Evolutionary conservation across 2,888 invertebrate species (phyloP).

Genomic region (Leptinotarsa peninsularis): DNA sequence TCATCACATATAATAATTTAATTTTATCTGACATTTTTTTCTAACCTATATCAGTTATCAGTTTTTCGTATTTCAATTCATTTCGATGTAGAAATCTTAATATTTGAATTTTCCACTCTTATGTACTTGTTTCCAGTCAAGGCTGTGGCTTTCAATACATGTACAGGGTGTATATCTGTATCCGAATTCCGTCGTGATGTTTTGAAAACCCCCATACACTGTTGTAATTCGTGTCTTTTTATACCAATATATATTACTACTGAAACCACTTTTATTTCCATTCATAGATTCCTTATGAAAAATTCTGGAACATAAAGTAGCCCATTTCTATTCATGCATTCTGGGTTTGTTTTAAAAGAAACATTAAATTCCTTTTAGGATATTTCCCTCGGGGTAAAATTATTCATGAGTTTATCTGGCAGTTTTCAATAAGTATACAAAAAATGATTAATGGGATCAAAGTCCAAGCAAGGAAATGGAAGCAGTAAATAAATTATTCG

Average conservation of each 20-base stretch:
- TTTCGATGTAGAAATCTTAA: too few species aligned
- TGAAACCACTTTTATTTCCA: neutral
- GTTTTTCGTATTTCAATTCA: too few species aligned
- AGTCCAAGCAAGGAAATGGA: slow-evolving; percentile 41
- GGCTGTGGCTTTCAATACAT: too few species aligned
- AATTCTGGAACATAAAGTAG: neutral
- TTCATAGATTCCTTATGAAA: slow-evolving; percentile 1
- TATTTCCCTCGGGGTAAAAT: slow-evolving; percentile 30
- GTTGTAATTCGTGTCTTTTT: too few species aligned
- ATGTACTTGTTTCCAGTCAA: too few species aligned
- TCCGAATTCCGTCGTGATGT: too few species aligned
- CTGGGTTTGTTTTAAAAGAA: slow-evolving; percentile 3
- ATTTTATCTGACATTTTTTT: too few species aligned
- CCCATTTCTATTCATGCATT: slow-evolving; percentile 16
- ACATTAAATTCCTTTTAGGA: slow-evolving; percentile 27
- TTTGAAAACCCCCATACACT: too few species aligned
- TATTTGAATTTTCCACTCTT: too few species aligned
- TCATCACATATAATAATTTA: too few species aligned
- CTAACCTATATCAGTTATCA: too few species aligned
- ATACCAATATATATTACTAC: neutral
- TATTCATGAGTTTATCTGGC: slow-evolving; percentile 42
- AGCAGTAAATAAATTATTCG: slow-evolving; percentile 51
- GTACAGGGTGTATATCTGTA: too few species aligned
- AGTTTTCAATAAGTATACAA: slow-evolving; percentile 47
- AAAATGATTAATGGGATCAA: slow-evolving; percentile 50